Conservation (phyloP, 2,113 vertebrate species). For the Motacilla tschutschensis region DNA sequence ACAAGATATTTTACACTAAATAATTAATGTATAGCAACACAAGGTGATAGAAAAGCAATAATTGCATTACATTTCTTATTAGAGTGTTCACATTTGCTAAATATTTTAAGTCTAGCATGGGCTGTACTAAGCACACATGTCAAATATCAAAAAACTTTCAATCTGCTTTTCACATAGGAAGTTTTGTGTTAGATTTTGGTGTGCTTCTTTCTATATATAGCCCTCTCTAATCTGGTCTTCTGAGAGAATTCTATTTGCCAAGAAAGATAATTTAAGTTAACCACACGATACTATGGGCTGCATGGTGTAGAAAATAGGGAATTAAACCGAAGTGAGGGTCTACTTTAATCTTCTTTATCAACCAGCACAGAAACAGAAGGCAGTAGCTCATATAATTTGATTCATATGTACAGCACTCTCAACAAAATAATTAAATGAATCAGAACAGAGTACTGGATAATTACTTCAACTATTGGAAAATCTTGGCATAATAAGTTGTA, state of each 20-base stretch:
- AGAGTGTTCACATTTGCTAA: neutral
- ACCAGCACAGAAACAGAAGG: conserved; percentile 8
- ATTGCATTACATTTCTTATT: neutral
- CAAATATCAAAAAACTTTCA: neutral
- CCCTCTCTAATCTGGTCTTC: neutral
- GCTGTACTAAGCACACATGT: neutral
- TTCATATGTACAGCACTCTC: conserved; percentile 17
- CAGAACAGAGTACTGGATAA: conserved; percentile 3
- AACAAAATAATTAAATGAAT: neutral
- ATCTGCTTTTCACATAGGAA: neutral
- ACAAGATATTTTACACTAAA: conserved; percentile 46
- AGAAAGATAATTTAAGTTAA: conserved; percentile 41
- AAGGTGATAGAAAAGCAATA: conserved; percentile 24
- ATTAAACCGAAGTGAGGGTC: neutral
- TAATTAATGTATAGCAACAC: conserved; percentile 2
- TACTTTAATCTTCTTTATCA: neutral
- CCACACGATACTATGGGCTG: neutral
- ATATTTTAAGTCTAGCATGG: neutral
- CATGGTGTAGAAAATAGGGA: neutral
- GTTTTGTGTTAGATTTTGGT: neutral
- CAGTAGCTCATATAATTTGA: conserved; percentile 31
- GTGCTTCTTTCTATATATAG: neutral
- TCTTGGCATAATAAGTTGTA: conserved; percentile 12
- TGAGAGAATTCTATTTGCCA: conserved; percentile 39
- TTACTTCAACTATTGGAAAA: conserved; percentile 50